Evolutionary conservation across 1,140 invertebrate species (phyloP), one percentile per base, ranked within the genome.

Genomic region (Trachymyrmex septentrionalis): DNA sequence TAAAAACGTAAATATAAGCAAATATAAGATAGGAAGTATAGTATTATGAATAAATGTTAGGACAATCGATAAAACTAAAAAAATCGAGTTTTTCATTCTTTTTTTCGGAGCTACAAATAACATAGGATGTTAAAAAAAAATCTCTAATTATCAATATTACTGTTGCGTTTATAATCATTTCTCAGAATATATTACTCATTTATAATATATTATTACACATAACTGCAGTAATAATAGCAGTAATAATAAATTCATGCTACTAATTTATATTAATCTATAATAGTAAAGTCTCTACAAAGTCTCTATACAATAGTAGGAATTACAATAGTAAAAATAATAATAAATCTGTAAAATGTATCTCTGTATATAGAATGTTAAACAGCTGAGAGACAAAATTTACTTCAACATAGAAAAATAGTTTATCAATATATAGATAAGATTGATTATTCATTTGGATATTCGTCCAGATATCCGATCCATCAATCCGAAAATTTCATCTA

Each of bases 341-440:
- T 69, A 84, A 86, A 78, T 38, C 55, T 78, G 30, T 71, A 81
- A 66, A 81, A 81, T 85, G 69, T 85, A 78, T 82, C 34, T 67
- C n/a, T 90, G 61, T 90, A 67, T 88, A 90, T 80, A 88, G 59
- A 90, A 86, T 90, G 55, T 80, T 16, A 80, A 88, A 78, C 67
- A 85, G 87, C 24, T 24, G 24, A 78, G 61, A 87, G 61, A 87
- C 57, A 77, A 57, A 78, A 75, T 88, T 84, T 72, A 85, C 77
- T 88, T 76, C 55, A 90, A 88, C 50, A 90, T 86, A 91, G 84
- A 91, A 87, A 91, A 91, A 88, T 91, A 91, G 44, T 88, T 91
- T 67, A 44, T 85, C 64, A 88, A 88, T 81, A 87, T 69, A 30
- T 66, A 64, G 61, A 77, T 59, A 55, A 85, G 77, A 55, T 87